Evolutionary conservation across 2,797 vertebrate species (phyloP).

Genomic region (Thaleichthys pacificus): DNA sequence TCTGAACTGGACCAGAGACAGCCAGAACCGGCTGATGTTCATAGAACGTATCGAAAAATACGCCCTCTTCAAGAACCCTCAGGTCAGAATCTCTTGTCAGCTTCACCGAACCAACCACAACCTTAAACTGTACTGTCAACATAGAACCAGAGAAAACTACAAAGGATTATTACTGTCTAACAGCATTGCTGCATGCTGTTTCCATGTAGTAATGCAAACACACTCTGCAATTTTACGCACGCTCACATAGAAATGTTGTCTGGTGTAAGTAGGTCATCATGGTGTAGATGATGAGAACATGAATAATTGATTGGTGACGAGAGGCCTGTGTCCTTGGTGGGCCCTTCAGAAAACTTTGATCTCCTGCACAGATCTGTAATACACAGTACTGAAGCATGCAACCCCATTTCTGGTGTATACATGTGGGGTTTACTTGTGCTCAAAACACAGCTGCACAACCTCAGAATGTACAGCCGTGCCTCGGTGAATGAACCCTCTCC

Average conservation of each 20-base stretch:
- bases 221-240: neutral
- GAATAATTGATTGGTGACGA: constrained; percentile 65
- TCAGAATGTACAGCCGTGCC: neutral
- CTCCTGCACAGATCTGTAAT: neutral
- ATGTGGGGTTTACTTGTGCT: too few relatives aligned
- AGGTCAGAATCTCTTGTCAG: constrained; percentile 66
- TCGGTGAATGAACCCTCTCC: neutral
- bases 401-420: neutral
- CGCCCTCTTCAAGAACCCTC: constrained; percentile 89
- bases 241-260: constrained; percentile 11
- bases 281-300: constrained; percentile 49
- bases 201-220: neutral
- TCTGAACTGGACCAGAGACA: constrained; percentile 96
- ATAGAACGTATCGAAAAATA: constrained; percentile 91
- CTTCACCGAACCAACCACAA: constrained; percentile 7
- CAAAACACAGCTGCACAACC: too few relatives aligned
- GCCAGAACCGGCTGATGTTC: constrained; percentile 97
- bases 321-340: constrained; percentile 17
- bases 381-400: neutral
- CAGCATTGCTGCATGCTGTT: too few relatives aligned
- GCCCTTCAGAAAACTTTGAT: too few relatives aligned
- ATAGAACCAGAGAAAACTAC: neutral
- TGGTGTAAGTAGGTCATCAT: constrained; percentile 66
- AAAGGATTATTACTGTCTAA: neutral
- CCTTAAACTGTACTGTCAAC: neutral